phyloP scores from a whole-genome alignment of 2,888 invertebrate genomes.

The Scelioninae gen. 2 region DNA sequence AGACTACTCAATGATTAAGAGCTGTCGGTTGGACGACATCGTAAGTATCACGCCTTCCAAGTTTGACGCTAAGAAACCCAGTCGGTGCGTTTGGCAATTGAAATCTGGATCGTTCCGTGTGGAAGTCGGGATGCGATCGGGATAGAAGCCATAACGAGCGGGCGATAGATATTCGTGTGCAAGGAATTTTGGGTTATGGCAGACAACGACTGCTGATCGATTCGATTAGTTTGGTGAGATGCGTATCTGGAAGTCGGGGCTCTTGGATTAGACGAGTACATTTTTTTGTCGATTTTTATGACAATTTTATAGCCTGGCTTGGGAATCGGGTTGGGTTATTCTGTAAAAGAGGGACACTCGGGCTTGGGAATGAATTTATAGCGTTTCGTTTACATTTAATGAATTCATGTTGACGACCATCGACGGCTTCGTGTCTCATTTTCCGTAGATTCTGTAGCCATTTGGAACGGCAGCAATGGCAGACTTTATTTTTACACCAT shows the following conservation, averaged over 20 bases:
- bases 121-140: not conserved
- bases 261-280: no score
- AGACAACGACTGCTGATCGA: not conserved
- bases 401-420: not conserved
- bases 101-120: not conserved
- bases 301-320: no score
- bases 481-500: no score
- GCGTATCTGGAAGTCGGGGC: no score
- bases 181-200: not conserved
- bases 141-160: not conserved
- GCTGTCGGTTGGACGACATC: constrained; percentile 16
- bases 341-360: no score
- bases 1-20: not conserved
- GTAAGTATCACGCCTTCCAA: constrained; percentile 16
- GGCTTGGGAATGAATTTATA: no score
- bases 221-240: not conserved
- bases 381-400: not conserved
- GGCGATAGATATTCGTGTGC: not conserved
- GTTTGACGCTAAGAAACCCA: constrained; percentile 13
- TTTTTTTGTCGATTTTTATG: no score
- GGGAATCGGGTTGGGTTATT: no score
- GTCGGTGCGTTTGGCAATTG: constrained; percentile 47
- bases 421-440: no score
- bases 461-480: no score
- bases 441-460: no score